phyloP scores from a whole-genome alignment of 2,113 vertebrate genomes.

The Paramormyrops kingsleyae region DNA sequence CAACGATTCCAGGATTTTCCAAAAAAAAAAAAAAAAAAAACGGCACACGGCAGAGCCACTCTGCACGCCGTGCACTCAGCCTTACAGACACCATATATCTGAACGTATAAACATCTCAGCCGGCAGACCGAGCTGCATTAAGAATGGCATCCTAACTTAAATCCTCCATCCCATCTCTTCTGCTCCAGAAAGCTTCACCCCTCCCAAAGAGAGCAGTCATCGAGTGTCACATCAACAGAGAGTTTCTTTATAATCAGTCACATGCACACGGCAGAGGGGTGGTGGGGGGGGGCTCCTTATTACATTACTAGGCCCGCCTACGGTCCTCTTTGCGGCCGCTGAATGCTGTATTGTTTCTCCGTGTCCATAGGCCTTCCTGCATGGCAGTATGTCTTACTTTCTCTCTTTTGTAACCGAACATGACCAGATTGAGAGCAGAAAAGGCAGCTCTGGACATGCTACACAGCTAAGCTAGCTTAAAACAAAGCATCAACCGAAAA shows the following conservation, averaged over 20 bases:
- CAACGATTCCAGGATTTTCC: neutral
- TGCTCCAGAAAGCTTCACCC: neutral
- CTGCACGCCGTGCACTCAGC: neutral
- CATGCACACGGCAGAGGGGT: conserved; percentile 9
- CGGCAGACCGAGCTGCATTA: neutral
- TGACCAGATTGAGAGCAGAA: neutral
- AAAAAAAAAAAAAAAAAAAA: neutral
- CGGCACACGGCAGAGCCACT: neutral
- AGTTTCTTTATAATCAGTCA: conserved; percentile 26
- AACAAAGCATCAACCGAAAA: neutral
- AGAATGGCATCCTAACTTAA: neutral
- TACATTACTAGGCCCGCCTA: conserved; percentile 16
- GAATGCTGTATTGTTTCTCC: conserved; percentile 15
- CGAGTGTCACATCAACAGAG: conserved; percentile 18
- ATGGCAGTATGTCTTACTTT: neutral
- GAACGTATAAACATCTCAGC: conserved; percentile 1
- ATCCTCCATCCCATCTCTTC: neutral
- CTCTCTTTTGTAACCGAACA: neutral
- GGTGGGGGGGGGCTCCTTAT: conserved; percentile 5
- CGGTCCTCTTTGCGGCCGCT: neutral
- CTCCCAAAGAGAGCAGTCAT: neutral
- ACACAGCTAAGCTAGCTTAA: neutral
- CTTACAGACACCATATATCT: neutral
- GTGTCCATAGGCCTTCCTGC: neutral
- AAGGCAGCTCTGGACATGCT: neutral